Percentiles rank a stretch among this genome's conserved stretches.
Conservation (phyloP, 2,888 invertebrate species). For the Phortica okadai region DNA sequence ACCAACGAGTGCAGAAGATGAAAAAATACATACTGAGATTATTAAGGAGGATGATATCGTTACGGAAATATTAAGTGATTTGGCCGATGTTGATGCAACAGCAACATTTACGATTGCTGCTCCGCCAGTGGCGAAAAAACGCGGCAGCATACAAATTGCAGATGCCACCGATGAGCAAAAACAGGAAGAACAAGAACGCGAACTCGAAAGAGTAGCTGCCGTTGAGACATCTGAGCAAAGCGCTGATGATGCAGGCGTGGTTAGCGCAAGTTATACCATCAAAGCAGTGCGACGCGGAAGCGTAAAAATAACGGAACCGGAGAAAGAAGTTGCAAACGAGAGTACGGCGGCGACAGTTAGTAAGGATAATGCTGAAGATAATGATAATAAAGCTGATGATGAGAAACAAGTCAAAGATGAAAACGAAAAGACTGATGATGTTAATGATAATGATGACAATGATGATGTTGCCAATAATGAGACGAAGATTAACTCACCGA, state of each 20-base stretch:
- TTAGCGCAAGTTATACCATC: constrained; percentile 70
- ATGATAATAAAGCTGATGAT: constrained; percentile 45
- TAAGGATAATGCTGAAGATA: constrained; percentile 56
- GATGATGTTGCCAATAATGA: constrained; percentile 17
- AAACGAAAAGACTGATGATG: constrained; percentile 59
- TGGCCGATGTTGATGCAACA: constrained; percentile 57
- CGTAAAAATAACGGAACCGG: constrained; percentile 7
- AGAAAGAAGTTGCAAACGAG: constrained; percentile 12
- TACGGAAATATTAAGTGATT: background rate
- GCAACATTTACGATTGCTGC: constrained; percentile 72
- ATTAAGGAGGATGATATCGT: background rate
- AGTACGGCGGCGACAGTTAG: background rate
- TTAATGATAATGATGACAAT: constrained; percentile 31
- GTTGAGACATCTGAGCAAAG: constrained; percentile 44
- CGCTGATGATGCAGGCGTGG: constrained; percentile 50
- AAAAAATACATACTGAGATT: constrained; percentile 29
- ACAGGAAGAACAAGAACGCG: constrained; percentile 11
- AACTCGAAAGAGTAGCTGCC: constrained; percentile 28
- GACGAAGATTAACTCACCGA: constrained; percentile 46
- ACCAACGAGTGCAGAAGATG: constrained; percentile 76
- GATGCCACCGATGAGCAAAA: constrained; percentile 1
- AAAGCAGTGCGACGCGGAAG: constrained; percentile 60
- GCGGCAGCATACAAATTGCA: background rate
- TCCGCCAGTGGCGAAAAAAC: constrained; percentile 49
- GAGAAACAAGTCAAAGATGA: constrained; percentile 41